phyloP scores from a whole-genome alignment of 1,140 invertebrate genomes.

The Homarus americanus region DNA sequence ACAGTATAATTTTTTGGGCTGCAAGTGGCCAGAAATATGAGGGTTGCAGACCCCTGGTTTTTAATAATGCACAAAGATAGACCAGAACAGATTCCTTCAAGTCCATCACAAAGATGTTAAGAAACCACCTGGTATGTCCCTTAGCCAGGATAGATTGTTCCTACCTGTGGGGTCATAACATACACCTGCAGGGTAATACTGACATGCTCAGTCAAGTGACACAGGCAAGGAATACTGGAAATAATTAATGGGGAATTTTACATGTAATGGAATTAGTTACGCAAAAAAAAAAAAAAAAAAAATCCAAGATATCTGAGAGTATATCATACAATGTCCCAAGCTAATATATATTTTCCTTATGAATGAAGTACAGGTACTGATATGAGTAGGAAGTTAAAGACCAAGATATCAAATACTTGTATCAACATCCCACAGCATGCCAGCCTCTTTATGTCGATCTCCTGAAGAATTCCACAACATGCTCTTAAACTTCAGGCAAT shows the following conservation, averaged over 20 bases:
- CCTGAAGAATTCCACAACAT: neutral
- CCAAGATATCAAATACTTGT: neutral
- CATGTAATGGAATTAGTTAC: neutral
- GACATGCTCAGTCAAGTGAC: neutral
- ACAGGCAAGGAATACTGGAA: too few relatives aligned
- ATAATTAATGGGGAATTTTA: neutral
- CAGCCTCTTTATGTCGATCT: neutral
- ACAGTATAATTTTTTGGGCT: too few relatives aligned
- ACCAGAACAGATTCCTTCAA: neutral
- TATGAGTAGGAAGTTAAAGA: neutral
- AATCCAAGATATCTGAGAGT: neutral
- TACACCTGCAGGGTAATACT: neutral
- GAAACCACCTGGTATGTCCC: neutral
- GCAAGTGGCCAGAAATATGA: too few relatives aligned
- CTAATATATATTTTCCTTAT: too few relatives aligned
- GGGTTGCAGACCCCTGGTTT: too few relatives aligned
- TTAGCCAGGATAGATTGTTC: neutral
- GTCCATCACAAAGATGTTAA: neutral
- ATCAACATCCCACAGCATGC: neutral
- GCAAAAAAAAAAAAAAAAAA: neutral
- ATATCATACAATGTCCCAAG: too few relatives aligned
- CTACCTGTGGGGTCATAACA: neutral
- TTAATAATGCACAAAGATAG: neutral
- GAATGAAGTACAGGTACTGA: neutral
- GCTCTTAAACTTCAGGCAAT: neutral